Conservation (phyloP, 1,140 invertebrate species). For the Polypedilum pembai region DNA sequence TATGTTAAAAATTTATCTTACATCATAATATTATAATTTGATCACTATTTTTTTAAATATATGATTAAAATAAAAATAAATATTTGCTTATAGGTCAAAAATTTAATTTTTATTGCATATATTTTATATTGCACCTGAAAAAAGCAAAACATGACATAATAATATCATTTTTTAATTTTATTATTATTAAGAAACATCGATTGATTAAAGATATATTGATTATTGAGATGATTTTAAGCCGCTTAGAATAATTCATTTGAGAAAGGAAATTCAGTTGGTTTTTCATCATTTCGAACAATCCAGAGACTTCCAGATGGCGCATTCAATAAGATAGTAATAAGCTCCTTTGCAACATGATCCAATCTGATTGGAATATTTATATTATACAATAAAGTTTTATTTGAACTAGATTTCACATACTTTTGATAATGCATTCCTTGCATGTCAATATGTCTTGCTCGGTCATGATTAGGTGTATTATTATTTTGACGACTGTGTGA, state of each 20-base stretch:
- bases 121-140: no score
- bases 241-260: conserved; percentile 29
- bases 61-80: no score
- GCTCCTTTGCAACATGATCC: conserved; percentile 49
- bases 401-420: conserved; percentile 40
- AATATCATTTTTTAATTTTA: no score
- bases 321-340: conserved; percentile 48
- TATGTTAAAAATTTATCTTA: no score
- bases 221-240: conserved; percentile 40
- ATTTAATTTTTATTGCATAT: no score
- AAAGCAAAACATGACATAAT: no score
- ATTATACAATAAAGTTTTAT: neutral
- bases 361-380: conserved; percentile 41
- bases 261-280: conserved; percentile 44
- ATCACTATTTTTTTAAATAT: no score
- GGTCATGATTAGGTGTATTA: conserved; percentile 49
- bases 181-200: no score
- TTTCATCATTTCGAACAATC: conserved; percentile 50
- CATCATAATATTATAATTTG: no score
- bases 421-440: conserved; percentile 46
- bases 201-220: no score
- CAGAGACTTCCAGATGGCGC: conserved; percentile 52
- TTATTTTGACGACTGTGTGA: conserved; percentile 30
- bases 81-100: no score
- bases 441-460: conserved; percentile 50